A percentile compares a stretch with the other conserved stretches of the same genome.
Evolutionary conservation across 2,888 invertebrate species (phyloP).

Genomic region (Teleiodes luculella): DNA sequence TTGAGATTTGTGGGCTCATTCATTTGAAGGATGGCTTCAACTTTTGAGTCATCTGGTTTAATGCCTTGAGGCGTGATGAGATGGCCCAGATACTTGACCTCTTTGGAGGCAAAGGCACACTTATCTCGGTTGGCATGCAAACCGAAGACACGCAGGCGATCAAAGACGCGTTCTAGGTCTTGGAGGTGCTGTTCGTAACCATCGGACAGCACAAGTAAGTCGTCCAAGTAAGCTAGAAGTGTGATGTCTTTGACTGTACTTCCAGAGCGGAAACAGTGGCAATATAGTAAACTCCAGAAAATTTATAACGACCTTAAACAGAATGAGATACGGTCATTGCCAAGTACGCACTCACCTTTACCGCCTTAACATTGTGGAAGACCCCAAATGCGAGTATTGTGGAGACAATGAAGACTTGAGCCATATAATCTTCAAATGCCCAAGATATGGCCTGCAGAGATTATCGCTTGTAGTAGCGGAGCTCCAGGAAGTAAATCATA

Average conservation of each 20-base stretch:
- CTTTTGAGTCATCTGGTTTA: conserved; percentile 25
- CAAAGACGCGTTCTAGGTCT: conserved; percentile 27
- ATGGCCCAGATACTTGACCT: conserved; percentile 28
- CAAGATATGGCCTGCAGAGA: too few relatives aligned
- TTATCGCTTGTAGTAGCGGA: too few relatives aligned
- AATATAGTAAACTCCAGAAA: too few relatives aligned
- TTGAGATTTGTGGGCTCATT: not conserved
- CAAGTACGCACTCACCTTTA: too few relatives aligned
- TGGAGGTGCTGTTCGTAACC: conserved; percentile 24
- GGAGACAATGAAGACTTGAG: conserved; percentile 25
- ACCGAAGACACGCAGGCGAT: conserved; percentile 23
- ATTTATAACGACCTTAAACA: too few relatives aligned
- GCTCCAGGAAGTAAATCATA: too few relatives aligned
- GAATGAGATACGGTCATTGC: too few relatives aligned
- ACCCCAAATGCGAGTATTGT: too few relatives aligned
- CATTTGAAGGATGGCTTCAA: conserved; percentile 22
- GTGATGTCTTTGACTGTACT: conserved; percentile 14
- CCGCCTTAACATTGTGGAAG: too few relatives aligned
- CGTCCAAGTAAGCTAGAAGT: conserved; percentile 29
- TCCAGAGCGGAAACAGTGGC: conserved; percentile 14
- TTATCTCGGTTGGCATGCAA: conserved; percentile 23
- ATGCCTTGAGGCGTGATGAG: conserved; percentile 24
- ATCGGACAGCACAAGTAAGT: conserved; percentile 27
- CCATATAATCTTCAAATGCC: too few relatives aligned
- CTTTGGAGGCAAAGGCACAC: conserved; percentile 22